Evolutionary conservation across 2,888 invertebrate species (phyloP), one percentile per base, ranked within the genome.

Genomic region (Drosophila borealis): DNA sequence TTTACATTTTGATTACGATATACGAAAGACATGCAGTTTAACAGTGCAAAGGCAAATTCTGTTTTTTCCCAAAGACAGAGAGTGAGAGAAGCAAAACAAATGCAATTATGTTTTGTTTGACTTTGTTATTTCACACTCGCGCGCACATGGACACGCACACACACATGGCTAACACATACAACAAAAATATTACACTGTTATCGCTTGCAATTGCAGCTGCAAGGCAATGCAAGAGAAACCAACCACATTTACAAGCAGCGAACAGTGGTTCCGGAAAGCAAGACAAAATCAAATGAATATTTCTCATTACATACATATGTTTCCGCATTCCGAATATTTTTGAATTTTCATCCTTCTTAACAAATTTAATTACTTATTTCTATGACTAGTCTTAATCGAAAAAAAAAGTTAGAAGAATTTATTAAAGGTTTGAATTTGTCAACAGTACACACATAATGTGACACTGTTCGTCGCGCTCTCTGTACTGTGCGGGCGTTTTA

Each of bases 171-270:
- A n/a, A 56, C 69, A 46, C 50, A 59, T 44, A 53, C 64, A 63
- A 62, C 37, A 59, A 17, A 17, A 17, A 70, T 37, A 67, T 64
- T 37, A 37, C 60, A 50, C 64, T 61, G 73, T 68, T 75, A 75
- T 75, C 67, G 75, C 44, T 42, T 60, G 49, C 67, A 77, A 61
- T 67, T 76, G 78, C 76, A 76, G 68, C 78, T 78, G 75, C 68
- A 77, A 21, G 46, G 29, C 45, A 68, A 69, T 61, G 57, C 71
- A 61, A 59, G 61, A 70, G 64, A 70, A 59, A 14, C 29, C 42
- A 46, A 50, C 44, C 41, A 56, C 64, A 57, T 42, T 53, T 44
- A 54, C 46, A 11, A 41, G 44, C 9, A 13, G 2, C 1, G 10
- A 8, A 78, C 78, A 62, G 69, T 78, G 78, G 74, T 25, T 46